phyloP scores from a whole-genome alignment of 2,113 vertebrate species.

The Casuarius casuarius region DNA sequence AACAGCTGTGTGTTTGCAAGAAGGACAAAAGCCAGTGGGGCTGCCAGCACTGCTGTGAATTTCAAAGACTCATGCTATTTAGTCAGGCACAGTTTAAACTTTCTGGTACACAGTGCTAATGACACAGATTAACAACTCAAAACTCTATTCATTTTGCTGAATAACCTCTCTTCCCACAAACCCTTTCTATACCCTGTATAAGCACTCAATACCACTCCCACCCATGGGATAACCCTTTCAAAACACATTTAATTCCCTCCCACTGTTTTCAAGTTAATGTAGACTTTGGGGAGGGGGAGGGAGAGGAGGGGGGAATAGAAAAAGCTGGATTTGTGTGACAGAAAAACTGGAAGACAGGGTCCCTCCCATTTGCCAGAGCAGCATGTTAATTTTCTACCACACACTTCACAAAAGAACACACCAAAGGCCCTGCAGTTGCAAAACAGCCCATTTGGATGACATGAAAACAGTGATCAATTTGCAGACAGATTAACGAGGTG shows the following conservation, averaged over 20 bases:
- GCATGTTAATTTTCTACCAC: neutral
- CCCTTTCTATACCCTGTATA: neutral
- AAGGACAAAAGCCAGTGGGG: constrained; percentile 62
- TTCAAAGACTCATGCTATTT: constrained; percentile 63
- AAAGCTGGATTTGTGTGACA: neutral
- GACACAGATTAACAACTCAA: constrained; percentile 11
- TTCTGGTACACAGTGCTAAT: constrained; percentile 23
- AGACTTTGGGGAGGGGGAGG: neutral
- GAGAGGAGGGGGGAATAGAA: neutral
- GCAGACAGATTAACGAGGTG: neutral
- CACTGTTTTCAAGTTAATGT: constrained; percentile 4
- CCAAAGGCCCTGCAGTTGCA: neutral
- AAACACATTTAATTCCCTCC: neutral
- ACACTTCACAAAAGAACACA: neutral
- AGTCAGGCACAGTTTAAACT: constrained; percentile 51
- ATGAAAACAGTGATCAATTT: neutral
- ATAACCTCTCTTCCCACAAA: neutral
- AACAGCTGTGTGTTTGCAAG: constrained; percentile 57
- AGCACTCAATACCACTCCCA: neutral
- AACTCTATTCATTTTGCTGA: neutral
- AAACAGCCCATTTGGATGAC: neutral
- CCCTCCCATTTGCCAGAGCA: constrained; percentile 4
- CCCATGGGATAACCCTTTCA: neutral
- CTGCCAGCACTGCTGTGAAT: constrained; percentile 48
- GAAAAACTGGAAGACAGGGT: neutral